Base-by-base conservation (phyloP, 1,140 invertebrate genomes). In the Aporrectodea caliginosa region DNA sequence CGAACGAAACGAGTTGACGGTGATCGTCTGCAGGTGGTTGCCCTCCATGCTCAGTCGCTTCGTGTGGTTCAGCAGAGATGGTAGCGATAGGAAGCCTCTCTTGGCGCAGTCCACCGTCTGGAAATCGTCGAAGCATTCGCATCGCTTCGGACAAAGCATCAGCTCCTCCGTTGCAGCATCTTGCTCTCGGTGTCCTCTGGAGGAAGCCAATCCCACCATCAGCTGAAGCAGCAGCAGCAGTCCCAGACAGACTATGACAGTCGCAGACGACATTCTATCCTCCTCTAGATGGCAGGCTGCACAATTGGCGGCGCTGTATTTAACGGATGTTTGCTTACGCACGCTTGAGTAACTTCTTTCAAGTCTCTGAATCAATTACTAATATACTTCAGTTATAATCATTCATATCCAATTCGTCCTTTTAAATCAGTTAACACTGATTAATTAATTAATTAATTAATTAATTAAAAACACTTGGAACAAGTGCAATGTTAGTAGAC, bases 81-180 rank as follows among this genome's bases (percentile, higher is more conserved):
- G 80, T 1, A 81, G 33, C 22, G 32, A 30, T 1, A 32, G 33
- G 16, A 81, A 35, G 27, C 69, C 73, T n/a, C 78, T 27, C 29
- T 69, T 31, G 69, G 43, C 70, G 73, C 80, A 79, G 78, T 80
- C 80, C n/a, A 81, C 80, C 12, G 77, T 81, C n/a, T 35, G n/a
- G 58, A 80, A 78, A 33, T 74, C 33, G 34, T 78, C 77, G 71
- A 72, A 81, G 58, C 80, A 81, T 22, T 71, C 79, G 73, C 80
- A 81, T 35, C 68, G 69, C 22, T 32, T 33, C 30, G 79, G 79
- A 72, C 78, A 81, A 6, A 58, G 43, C 43, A 6, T 22, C 43
- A 12, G 6, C 43, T 58, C 43, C 43, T 58, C 43, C 43, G n/a
- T n/a, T n/a, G n/a, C n/a, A n/a, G n/a, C n/a, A n/a, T 58, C 43